Base-by-base conservation (phyloP, 2,797 vertebrate genomes). In the Artibeus jamaicensis region DNA sequence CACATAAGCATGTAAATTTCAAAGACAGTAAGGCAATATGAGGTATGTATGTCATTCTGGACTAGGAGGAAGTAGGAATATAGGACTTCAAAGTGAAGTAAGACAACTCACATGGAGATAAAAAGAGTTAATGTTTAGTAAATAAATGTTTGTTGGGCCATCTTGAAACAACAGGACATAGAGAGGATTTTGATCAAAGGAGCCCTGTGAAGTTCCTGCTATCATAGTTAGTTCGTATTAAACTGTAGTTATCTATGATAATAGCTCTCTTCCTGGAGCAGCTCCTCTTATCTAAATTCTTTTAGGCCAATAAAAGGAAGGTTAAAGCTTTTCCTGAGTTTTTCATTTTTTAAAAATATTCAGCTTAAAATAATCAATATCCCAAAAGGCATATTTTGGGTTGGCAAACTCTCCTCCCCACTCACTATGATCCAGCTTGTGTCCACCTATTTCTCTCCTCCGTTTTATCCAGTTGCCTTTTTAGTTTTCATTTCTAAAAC, bases 401-500 rank as follows among this genome's bases (percentile, higher is more conserved):
- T 62, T 83, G 42, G 39, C 81, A 67, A 67, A 67, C 32, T n/a
- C 32, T 67, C 12, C 21, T 34, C 12, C 59, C 32, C 1, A 12
- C 9, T 48, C 14, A 34, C 21, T 18, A 1, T 59, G 42, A 42
- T 84, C 10, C 11, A 37, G 50, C 78, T 74, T 16, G 7, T 82
- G 55, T 68, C 34, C 16, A 83, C 24, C 29, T 73, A 7, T 73
- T 91, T 70, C 42, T 92, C 48, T 3, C 79, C 32, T n/a, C 14
- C 22, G n/a, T 67, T 94, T 94, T 48, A 88, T 44, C 15, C 34
- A 70, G 78, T 50, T 93, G 6, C 12, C 19, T 34, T 76, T 82
- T 39, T 67, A 37, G 68, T 91, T 96, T 87, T 89, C 32, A 89
- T 89, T 87, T 90, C 8, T 85, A 65, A 89, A 89, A 39, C 2